These are phyloP conservation scores for Oceanites oceanicus DNA, from an alignment of 2,113 vertebrate species.

Conservation along the genomic window DNA sequence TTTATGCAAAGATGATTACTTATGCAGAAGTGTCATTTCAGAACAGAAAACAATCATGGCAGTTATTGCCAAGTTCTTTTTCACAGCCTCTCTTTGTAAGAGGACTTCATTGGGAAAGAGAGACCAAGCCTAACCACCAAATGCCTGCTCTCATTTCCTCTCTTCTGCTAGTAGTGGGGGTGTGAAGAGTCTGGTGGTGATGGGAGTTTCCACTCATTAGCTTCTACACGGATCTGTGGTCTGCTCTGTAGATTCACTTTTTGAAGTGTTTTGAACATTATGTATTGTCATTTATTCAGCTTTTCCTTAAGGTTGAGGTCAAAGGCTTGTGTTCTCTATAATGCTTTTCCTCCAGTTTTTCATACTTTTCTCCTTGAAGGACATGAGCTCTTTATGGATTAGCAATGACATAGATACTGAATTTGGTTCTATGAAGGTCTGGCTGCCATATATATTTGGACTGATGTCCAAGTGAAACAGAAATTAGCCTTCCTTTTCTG, in stretches of 20 bases:
- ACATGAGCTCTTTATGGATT: neutral
- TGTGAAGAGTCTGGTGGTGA: neutral
- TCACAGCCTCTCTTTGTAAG: neutral
- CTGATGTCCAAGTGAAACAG: neutral
- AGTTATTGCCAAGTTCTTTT: neutral
- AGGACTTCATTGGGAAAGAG: neutral
- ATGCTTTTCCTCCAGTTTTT: neutral
- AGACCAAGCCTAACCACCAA: neutral
- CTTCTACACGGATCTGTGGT: neutral
- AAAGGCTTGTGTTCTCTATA: neutral
- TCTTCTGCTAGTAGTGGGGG: constrained; percentile 9
- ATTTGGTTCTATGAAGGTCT: neutral
- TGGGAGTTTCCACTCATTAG: constrained; percentile 22
- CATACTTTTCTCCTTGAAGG: neutral
- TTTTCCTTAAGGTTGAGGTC: neutral
- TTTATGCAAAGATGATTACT: neutral
- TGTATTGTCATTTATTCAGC: neutral
- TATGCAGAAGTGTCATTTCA: neutral
- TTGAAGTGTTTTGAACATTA: neutral
- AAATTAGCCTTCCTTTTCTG: neutral
- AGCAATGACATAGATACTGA: neutral
- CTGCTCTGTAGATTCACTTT: neutral
- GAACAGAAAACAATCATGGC: neutral
- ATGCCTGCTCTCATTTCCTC: constrained; percentile 50
- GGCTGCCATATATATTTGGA: neutral